These are phyloP conservation scores for Rhynchopsitta pachyrhyncha DNA, from an alignment of 2,113 vertebrate species.

Conservation along the genomic window DNA sequence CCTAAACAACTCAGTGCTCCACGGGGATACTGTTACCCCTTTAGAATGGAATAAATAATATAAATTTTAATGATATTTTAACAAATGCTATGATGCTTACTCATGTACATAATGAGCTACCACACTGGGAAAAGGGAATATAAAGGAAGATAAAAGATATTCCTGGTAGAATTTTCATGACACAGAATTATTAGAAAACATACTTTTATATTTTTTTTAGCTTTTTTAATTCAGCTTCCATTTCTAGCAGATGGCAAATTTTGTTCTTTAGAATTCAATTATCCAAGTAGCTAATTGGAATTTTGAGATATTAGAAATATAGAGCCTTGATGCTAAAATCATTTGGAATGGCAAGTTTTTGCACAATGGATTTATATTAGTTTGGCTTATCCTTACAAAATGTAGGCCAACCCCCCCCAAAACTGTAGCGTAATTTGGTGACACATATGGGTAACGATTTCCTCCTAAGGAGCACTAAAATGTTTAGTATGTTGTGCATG, in stretches of 20 bases:
- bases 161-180: constrained; percentile 4
- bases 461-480: neutral
- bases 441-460: fast-evolving
- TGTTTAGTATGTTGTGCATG: neutral
- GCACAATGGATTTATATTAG: neutral
- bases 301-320: neutral
- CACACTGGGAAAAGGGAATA: neutral
- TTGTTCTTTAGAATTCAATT: constrained; percentile 58
- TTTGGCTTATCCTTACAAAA: neutral
- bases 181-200: constrained; percentile 13
- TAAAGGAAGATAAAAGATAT: neutral
- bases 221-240: neutral
- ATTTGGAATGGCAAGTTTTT: neutral
- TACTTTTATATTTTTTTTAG: neutral
- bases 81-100: neutral
- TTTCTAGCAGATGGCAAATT: constrained; percentile 62
- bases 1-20: neutral
- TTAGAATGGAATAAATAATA: constrained; percentile 1
- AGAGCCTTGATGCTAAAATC: neutral
- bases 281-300: constrained; percentile 31
- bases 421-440: neutral
- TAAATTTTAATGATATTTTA: constrained; percentile 19
- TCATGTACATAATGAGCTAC: neutral
- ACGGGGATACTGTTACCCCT: neutral
- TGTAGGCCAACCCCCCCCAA: neutral